These are phyloP conservation scores for Ectemnius continuus DNA, from an alignment of 2,888 invertebrate genomes.

Conservation along the genomic window DNA sequence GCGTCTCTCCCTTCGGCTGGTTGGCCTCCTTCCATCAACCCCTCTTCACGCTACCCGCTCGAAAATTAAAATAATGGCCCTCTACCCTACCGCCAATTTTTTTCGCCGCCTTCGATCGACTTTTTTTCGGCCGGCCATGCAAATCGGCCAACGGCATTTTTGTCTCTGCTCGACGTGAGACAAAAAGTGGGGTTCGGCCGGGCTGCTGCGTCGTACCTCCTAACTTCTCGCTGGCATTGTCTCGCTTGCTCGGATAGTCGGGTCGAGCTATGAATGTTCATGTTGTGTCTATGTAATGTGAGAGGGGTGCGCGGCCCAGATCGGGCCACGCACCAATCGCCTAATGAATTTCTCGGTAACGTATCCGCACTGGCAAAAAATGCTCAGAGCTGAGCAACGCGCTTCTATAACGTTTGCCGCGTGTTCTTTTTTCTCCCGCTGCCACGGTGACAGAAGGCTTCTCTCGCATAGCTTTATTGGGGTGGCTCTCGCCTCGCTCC, in stretches of 20 bases:
- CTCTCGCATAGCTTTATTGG: too few species aligned
- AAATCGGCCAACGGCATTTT: conserved; percentile 71
- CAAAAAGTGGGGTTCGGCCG: conserved; percentile 46
- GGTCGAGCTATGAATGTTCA: too few species aligned
- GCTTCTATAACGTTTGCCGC: neutral
- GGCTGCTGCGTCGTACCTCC: too few species aligned
- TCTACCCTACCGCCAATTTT: conserved; percentile 22
- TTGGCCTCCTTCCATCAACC: neutral
- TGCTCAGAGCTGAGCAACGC: neutral
- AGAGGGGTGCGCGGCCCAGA: neutral
- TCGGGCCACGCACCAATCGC: conserved; percentile 37
- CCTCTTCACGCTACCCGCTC: conserved; percentile 17
- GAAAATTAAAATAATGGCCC: conserved; percentile 73
- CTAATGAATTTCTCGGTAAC: conserved; percentile 53
- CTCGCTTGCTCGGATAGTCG: conserved; percentile 16
- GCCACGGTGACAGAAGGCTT: neutral
- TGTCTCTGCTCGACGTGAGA: conserved; percentile 63
- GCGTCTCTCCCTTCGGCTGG: neutral
- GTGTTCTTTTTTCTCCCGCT: neutral
- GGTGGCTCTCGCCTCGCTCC: neutral
- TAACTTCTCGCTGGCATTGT: conserved; percentile 25
- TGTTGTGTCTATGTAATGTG: too few species aligned
- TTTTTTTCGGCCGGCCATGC: conserved; percentile 57
- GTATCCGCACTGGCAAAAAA: conserved; percentile 4
- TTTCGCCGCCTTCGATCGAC: conserved; percentile 38